Conservation (phyloP, 2,113 vertebrate species). For the Henicopernis longicauda region DNA sequence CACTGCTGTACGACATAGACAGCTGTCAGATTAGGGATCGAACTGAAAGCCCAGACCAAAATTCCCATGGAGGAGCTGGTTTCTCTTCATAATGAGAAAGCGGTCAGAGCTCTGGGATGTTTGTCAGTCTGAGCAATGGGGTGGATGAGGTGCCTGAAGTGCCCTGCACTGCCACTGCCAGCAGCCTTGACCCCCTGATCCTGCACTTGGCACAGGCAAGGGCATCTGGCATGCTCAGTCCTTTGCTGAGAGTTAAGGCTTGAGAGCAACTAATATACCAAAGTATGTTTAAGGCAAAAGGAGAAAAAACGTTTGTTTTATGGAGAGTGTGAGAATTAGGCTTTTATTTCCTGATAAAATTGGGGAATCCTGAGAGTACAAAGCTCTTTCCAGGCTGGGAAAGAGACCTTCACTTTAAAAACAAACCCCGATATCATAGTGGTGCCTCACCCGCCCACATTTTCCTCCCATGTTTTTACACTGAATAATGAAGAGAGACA, state of each 20-base stretch:
- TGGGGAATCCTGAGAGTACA: background rate
- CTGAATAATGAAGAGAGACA: background rate
- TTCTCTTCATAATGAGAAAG: background rate
- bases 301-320: background rate
- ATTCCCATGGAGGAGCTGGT: background rate
- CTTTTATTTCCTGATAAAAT: background rate
- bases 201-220: accelerated
- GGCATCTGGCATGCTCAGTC: background rate
- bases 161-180: background rate
- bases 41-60: background rate
- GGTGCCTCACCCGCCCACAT: background rate
- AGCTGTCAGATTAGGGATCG: background rate
- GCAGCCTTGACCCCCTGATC: background rate
- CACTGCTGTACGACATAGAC: background rate
- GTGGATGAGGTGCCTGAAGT: background rate
- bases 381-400: background rate
- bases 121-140: background rate
- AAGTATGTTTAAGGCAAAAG: background rate
- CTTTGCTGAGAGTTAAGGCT: background rate
- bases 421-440: background rate
- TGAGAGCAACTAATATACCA: background rate
- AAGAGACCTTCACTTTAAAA: background rate
- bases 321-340: background rate
- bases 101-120: background rate
- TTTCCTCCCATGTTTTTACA: background rate